Evolutionary conservation across 2,888 invertebrate species (phyloP).

Genomic region (Noctua fimbriata): DNA sequence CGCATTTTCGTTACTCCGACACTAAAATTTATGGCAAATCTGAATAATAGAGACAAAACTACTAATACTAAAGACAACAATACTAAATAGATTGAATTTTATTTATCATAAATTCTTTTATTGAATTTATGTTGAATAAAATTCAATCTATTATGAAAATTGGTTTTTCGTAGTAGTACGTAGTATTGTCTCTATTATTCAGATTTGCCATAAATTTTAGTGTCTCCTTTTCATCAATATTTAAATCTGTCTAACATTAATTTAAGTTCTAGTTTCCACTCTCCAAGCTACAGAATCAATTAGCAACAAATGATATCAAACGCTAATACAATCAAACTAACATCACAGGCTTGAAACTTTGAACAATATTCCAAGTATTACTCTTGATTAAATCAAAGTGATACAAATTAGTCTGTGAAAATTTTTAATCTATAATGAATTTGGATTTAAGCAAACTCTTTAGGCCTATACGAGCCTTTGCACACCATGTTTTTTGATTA

Average conservation of each 20-base stretch:
- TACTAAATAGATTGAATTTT: neutral
- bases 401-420: slow-evolving; percentile 13
- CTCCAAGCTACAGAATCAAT: slow-evolving; percentile 16
- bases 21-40: neutral
- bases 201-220: too few relatives aligned
- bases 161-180: too few relatives aligned
- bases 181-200: too few relatives aligned
- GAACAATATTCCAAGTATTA: slow-evolving; percentile 17
- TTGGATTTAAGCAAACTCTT: neutral
- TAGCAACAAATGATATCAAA: slow-evolving; percentile 21
- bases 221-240: neutral
- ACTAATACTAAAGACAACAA: too few relatives aligned
- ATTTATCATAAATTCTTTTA: slow-evolving; percentile 1
- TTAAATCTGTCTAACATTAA: slow-evolving; percentile 9
- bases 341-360: slow-evolving; percentile 23
- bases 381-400: slow-evolving; percentile 35
- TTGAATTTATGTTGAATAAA: too few relatives aligned
- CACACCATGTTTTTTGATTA: too few relatives aligned
- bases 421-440: slow-evolving; percentile 9
- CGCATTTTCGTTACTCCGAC: too few relatives aligned
- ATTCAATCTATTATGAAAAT: too few relatives aligned
- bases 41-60: neutral
- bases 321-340: slow-evolving; percentile 22
- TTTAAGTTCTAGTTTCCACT: slow-evolving; percentile 6
- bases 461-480: neutral